phyloP scores from a whole-genome alignment of 1,140 invertebrate species.

The Holcopasites calliopsidis region DNA sequence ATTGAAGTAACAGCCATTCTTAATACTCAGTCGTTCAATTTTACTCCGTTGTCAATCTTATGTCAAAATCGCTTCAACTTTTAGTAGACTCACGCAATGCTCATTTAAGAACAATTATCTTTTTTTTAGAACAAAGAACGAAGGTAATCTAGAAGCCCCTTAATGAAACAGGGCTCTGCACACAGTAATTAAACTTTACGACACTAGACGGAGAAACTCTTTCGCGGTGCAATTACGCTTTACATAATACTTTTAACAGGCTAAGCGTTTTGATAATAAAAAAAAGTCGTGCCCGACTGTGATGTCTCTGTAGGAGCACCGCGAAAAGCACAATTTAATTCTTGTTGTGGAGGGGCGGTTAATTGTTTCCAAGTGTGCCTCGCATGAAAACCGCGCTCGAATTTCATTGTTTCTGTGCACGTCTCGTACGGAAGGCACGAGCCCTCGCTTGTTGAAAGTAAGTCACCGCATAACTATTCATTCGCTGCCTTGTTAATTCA shows the following conservation, averaged over 20 bases:
- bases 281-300: neutral
- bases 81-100: neutral
- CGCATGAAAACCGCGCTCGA: conserved; percentile 31
- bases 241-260: neutral
- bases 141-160: neutral
- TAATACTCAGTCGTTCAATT: no score
- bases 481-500: conserved; percentile 32
- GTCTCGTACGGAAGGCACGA: conserved; percentile 24
- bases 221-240: neutral
- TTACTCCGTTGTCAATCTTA: no score
- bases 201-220: neutral
- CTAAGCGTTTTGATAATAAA: neutral
- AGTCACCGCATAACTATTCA: neutral
- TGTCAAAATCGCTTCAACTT: no score
- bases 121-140: neutral
- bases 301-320: neutral
- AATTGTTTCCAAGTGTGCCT: conserved; percentile 51
- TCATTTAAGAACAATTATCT: neutral
- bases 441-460: neutral
- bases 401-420: conserved; percentile 47
- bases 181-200: no score
- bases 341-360: conserved; percentile 19
- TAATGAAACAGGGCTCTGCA: neutral
- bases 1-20: no score
- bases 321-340: conserved; percentile 24